Conservation (phyloP, 2,113 vertebrate species). For the Paramormyrops kingsleyae region DNA sequence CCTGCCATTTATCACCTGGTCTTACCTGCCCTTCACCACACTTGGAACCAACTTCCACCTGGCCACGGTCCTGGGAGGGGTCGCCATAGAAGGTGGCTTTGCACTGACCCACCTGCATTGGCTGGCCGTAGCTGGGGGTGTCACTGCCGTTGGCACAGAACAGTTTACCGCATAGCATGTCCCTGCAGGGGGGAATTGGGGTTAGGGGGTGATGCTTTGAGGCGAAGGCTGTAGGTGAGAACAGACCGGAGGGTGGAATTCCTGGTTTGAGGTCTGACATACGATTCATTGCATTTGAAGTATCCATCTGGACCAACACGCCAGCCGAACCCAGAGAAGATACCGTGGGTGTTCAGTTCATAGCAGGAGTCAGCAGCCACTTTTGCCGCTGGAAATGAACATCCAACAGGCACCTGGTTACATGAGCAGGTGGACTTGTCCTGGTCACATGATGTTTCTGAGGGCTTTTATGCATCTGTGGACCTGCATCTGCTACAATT, state of each 20-base stretch:
- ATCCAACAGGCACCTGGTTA: neutral
- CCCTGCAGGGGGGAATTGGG: constrained; percentile 39
- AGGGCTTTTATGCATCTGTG: neutral
- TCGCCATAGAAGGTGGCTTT: constrained; percentile 44
- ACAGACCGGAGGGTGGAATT: neutral
- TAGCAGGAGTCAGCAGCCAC: constrained; percentile 12
- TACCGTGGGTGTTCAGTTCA: constrained; percentile 9
- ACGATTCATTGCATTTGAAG: constrained; percentile 18
- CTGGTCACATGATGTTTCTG: neutral
- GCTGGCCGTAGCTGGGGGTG: constrained; percentile 32
- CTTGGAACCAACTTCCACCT: constrained; percentile 60
- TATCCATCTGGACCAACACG: neutral
- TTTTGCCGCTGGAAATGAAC: constrained; percentile 12
- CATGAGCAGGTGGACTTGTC: neutral
- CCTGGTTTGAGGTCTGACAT: neutral
- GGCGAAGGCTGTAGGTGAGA: neutral
- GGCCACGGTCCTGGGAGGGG: constrained; percentile 33
- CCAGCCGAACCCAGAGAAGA: constrained; percentile 11
- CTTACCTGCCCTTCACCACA: constrained; percentile 47
- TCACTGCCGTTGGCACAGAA: constrained; percentile 52
- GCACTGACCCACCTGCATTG: constrained; percentile 45
- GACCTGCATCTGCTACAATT: neutral
- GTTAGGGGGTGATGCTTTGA: neutral
- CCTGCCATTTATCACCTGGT: neutral
- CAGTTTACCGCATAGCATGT: constrained; percentile 58